Evolutionary conservation across 2,113 vertebrate genomes (phyloP).

Genomic region (Rhizomys pruinosus): DNA sequence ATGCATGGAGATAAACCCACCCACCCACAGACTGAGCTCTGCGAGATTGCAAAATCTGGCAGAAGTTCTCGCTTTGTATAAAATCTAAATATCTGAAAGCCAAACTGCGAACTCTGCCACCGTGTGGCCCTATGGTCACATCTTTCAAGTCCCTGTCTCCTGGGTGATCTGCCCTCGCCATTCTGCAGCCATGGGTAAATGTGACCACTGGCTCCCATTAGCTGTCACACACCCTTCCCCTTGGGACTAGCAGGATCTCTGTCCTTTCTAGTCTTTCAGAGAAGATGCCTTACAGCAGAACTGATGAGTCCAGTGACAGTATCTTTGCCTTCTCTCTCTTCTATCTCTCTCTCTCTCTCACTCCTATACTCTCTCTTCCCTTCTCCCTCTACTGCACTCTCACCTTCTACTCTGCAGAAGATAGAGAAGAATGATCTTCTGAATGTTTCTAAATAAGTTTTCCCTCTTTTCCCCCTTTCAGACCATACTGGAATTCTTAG

Average conservation of each 20-base stretch:
- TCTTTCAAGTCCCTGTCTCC: not conserved
- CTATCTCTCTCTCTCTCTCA: too few species aligned
- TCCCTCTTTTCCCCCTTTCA: too few species aligned
- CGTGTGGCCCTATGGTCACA: not conserved
- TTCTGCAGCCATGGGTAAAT: not conserved
- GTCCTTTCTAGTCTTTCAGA: not conserved
- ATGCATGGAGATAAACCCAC: not conserved
- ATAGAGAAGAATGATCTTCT: too few species aligned
- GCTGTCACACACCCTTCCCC: not conserved
- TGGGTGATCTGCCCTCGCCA: not conserved
- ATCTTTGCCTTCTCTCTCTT: too few species aligned
- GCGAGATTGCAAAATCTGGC: not conserved
- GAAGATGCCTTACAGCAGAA: not conserved
- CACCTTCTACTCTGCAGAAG: too few species aligned
- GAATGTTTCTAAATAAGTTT: constrained; percentile 24
- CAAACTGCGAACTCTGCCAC: not conserved
- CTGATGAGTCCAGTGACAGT: not conserved
- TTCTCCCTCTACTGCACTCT: too few species aligned
- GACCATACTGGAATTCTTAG: not conserved
- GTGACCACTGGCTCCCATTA: too few species aligned
- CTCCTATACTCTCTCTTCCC: too few species aligned
- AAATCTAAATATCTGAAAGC: not conserved
- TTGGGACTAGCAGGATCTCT: not conserved
- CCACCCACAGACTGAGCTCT: not conserved
- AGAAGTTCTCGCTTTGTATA: constrained; percentile 12